Conservation (phyloP, 92 coral and sea anemone species). For the Actinostola sp. region DNA sequence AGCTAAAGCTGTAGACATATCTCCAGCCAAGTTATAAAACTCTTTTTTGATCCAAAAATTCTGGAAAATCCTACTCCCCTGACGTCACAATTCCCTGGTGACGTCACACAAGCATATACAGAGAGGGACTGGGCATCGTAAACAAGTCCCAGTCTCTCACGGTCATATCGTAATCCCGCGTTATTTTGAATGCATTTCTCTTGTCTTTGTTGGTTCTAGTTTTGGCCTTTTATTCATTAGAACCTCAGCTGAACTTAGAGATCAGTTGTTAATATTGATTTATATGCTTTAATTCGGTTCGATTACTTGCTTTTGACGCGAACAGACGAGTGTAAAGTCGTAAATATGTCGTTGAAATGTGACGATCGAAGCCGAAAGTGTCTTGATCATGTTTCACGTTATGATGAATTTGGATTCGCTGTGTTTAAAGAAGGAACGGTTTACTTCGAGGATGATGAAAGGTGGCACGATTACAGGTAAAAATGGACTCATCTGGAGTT, state of each 20-base stretch:
- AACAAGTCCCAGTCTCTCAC: constrained; percentile 25
- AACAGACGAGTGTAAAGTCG: no score
- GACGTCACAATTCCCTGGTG: neutral
- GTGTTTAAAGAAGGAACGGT: constrained; percentile 58
- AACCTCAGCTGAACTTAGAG: neutral
- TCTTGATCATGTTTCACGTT: constrained; percentile 34
- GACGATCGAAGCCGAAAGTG: constrained; percentile 2
- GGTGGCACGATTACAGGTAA: constrained; percentile 76
- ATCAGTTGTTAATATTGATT: no score
- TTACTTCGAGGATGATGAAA: constrained; percentile 60
- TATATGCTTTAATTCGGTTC: neutral
- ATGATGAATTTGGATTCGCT: constrained; percentile 79
- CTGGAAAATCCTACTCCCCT: constrained; percentile 11
- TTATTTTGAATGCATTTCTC: neutral
- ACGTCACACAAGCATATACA: neutral
- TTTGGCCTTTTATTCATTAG: neutral
- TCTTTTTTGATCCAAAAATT: no score
- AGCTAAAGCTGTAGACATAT: constrained; percentile 14
- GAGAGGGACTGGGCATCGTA: constrained; percentile 10
- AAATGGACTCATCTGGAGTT: neutral
- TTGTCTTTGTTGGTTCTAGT: neutral
- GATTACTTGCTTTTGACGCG: neutral
- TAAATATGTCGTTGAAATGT: constrained; percentile 7
- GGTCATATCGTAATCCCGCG: constrained; percentile 1
- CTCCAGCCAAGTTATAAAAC: no score